Evolutionary conservation across 2,888 invertebrate genomes (phyloP), one percentile per base, ranked within the genome.

Genomic region (Drosophila percnosoma): DNA sequence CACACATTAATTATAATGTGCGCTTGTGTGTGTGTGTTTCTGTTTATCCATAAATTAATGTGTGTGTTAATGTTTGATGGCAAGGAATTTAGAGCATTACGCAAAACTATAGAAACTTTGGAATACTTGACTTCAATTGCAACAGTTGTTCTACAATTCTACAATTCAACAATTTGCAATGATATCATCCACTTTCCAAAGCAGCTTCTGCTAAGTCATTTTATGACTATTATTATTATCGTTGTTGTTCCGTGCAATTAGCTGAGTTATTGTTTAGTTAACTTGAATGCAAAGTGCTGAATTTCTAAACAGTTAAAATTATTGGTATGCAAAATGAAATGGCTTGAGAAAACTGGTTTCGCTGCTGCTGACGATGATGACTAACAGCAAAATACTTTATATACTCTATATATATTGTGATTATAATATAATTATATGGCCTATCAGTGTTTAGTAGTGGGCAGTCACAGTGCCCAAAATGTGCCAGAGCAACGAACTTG

Each of bases 401-500:
- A 55, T 49, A 42, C 45, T 21, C 45, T 27, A 54, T 36, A 34
- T 27, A 27, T 33, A 21, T 21, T 21, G 13, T 36, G 61, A 52
- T 67, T 54, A 48, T n/a, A 33, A 24, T 40, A 40, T 45, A 24
- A 45, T 49, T 31, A 29, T 68, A 42, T 58, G 27, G 36, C 33
- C n/a, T 53, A 52, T 36, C 53, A 54, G 27, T 51, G 36, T 27
- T 24, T 48, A 34, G 34, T 48, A 10, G 33, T 31, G 48, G 6
- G 11, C 29, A 60, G 42, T 42, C 40, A 65, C 48, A 33, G 24
- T 36, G 40, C 36, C 21, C 57, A 11, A 36, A 58, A 55, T 53
- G 42, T 57, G 54, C 51, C 60, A 71, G 87, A 87, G 67, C 89
- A 83, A 82, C 75, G 84, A 85, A 89, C 89, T 80, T 78, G 36